Conservation (phyloP, 2,113 vertebrate genomes). For the Oncorhynchus mykiss region DNA sequence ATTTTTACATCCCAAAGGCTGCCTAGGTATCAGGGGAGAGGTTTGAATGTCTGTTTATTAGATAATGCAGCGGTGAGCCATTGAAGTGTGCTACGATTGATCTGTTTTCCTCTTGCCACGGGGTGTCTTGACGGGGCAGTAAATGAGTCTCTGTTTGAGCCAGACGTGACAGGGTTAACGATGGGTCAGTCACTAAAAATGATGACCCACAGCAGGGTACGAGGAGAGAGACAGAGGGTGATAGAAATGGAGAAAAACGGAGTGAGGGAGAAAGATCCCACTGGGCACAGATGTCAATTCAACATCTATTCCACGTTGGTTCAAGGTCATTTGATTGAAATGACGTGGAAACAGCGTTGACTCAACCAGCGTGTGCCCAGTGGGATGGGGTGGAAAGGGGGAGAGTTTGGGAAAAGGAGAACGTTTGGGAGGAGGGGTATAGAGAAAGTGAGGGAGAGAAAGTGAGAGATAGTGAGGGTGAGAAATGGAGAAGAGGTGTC, state of each 20-base stretch:
- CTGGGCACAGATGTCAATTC: too few relatives aligned
- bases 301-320: too few relatives aligned
- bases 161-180: slow-evolving; percentile 68
- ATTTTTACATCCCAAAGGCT: neutral
- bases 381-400: neutral
- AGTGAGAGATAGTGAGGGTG: neutral
- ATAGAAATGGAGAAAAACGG: neutral
- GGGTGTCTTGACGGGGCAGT: slow-evolving; percentile 54
- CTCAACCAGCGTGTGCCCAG: too few relatives aligned
- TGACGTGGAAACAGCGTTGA: too few relatives aligned
- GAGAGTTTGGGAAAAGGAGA: neutral
- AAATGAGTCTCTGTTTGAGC: slow-evolving; percentile 56
- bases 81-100: slow-evolving; percentile 24
- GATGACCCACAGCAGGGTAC: slow-evolving; percentile 28
- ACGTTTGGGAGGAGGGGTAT: neutral
- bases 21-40: neutral
- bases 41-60: neutral
- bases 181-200: slow-evolving; percentile 56
- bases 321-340: too few relatives aligned
- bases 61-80: neutral
- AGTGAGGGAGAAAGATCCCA: neutral
- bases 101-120: slow-evolving; percentile 36
- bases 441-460: neutral
- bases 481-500: neutral
- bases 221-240: neutral